Conservation (phyloP, 2,888 invertebrate genomes). For the Thecophora atra region DNA sequence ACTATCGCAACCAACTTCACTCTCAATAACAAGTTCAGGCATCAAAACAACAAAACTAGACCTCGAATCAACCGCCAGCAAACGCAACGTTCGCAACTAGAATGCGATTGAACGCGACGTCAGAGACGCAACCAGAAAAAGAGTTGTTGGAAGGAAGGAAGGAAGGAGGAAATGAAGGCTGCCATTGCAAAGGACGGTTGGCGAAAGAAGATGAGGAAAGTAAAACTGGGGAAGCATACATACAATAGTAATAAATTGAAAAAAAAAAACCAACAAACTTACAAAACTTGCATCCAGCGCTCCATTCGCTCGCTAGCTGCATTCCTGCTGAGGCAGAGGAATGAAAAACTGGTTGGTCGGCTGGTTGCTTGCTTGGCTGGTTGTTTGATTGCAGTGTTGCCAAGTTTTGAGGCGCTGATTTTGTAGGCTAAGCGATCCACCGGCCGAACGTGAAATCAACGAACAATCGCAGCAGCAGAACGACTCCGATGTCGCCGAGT, state of each 20-base stretch:
- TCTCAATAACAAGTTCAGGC: constrained; percentile 44
- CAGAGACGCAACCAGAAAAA: neutral
- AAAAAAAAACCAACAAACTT: neutral
- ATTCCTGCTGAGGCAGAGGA: constrained; percentile 25
- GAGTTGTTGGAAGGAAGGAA: constrained; percentile 7
- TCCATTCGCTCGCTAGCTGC: constrained; percentile 18
- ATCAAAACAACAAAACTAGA: constrained; percentile 39
- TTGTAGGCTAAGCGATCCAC: constrained; percentile 32
- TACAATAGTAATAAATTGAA: neutral
- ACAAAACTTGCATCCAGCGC: constrained; percentile 15
- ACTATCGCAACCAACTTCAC: constrained; percentile 36
- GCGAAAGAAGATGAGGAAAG: neutral
- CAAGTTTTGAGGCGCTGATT: constrained; percentile 34
- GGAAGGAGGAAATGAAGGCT: constrained; percentile 6
- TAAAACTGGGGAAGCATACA: neutral
- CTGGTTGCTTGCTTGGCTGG: constrained; percentile 2
- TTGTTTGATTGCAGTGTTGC: constrained; percentile 32
- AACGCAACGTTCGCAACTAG: constrained; percentile 5
- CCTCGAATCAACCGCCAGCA: neutral
- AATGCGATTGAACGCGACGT: constrained; percentile 16
- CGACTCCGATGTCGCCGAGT: neutral
- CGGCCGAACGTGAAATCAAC: neutral
- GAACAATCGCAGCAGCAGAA: neutral
- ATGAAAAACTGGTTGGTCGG: constrained; percentile 27
- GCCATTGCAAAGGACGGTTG: too few species aligned